Percentiles rank a stretch among this genome's conserved stretches.
phyloP scores from a whole-genome alignment of 2,888 invertebrate genomes.

The Gymnosoma rotundatum region DNA sequence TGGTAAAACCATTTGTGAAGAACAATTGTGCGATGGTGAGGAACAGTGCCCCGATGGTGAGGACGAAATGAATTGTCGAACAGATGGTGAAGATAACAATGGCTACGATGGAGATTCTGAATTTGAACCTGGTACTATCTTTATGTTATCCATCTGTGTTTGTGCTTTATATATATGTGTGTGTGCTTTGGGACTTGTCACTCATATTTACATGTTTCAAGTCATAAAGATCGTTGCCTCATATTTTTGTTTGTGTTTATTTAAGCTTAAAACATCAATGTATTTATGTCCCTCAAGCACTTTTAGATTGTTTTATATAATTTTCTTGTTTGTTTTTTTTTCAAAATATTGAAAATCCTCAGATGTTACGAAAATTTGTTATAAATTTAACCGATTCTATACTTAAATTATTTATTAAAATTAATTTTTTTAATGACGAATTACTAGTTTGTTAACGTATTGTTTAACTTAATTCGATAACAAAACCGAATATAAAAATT shows the following conservation, averaged over 20 bases:
- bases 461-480: not conserved
- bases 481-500: not conserved
- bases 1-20: slow-evolving; percentile 77
- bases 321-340: not conserved
- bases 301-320: not conserved
- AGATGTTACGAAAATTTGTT: not conserved
- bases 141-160: slow-evolving; percentile 40
- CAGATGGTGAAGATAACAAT: slow-evolving; percentile 32
- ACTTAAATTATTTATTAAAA: not conserved
- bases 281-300: not conserved
- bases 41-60: slow-evolving; percentile 80
- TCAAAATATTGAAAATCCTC: not conserved
- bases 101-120: slow-evolving; percentile 35
- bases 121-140: slow-evolving; percentile 70
- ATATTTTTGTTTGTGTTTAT: slow-evolving; percentile 12
- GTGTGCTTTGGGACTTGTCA: slow-evolving; percentile 17
- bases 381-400: not conserved
- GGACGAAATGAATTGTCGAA: slow-evolving; percentile 78
- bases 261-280: not conserved
- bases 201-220: slow-evolving; percentile 26
- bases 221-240: not conserved
- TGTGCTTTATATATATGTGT: slow-evolving; percentile 56
- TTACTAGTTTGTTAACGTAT: too few relatives aligned
- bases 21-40: slow-evolving; percentile 77
- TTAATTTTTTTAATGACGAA: not conserved